Base-by-base conservation (phyloP, 2,113 vertebrate genomes). In the Cyanoramphus novaezelandiae region DNA sequence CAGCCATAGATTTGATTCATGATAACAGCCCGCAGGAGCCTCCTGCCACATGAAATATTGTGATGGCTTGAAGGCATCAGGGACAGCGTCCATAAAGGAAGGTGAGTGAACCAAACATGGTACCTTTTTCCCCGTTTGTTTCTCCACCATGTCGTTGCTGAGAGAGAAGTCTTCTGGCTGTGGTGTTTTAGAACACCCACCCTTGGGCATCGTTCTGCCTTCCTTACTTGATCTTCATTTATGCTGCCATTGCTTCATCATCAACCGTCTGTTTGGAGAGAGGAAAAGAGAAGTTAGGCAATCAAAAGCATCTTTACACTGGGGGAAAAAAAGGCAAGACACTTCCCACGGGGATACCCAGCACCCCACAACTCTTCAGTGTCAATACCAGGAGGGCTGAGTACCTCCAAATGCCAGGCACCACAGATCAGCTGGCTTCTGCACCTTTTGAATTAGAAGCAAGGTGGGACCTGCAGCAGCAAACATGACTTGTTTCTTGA, bases 81-180 rank as follows among this genome's bases (percentile, higher is more conserved):
- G 46, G 68, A 47, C 41, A 67, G 79, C 41, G 33, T 1, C 31
- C 47, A 72, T 20, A 79, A 77, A 90, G 50, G 65, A 43, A 70
- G 41, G 62, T 35, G 35, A 96, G 35, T 1, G 41, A 69, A 43
- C 43, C 41, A 17, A 31, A 41, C 24, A 68, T 39, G 0, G 39
- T 97, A 99, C 99, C 99, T 99, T 99, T 98, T 99, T 99, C 98
- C 99, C 99, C 82, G 99, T 98, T 98, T 99, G 99, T 98, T 99
- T 99, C 98, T 99, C 99, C 99, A 99, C 99, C 99, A 99, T 99
- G 99, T 99, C 99, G 98, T 98, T 99, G 99, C 98, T 98, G 98
- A 99, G 98, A 98, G 99, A 97, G 98, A 99, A 99, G 97, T 99
- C 99, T 98, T 99, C 99, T 98, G 98, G 98, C 98, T 99, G 99